Conservation (phyloP, 2,797 vertebrate species). For the Anableps anableps region DNA sequence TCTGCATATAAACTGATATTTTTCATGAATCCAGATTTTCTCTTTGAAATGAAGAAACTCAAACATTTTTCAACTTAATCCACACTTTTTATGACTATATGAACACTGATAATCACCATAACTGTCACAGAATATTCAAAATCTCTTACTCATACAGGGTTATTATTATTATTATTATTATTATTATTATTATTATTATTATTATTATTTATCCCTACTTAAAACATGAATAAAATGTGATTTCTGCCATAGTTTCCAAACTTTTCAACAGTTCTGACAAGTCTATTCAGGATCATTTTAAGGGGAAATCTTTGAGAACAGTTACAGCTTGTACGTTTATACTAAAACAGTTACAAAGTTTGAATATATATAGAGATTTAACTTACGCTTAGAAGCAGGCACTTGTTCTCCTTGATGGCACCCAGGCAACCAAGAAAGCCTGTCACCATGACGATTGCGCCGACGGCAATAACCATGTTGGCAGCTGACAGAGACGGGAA, state of each 20-base stretch:
- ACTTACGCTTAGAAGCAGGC: constrained; percentile 98
- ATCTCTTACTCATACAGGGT: not conserved
- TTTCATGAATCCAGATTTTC: not conserved
- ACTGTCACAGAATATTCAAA: not conserved
- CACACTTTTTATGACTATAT: not conserved
- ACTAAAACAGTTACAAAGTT: not conserved
- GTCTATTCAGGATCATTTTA: not conserved
- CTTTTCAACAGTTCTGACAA: not conserved
- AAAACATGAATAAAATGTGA: not conserved
- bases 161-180: not conserved
- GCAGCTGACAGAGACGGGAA: constrained; percentile 96
- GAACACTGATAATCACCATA: not conserved
- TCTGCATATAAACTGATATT: not conserved
- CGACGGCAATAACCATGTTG: constrained; percentile 95
- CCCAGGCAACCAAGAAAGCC: constrained; percentile 98
- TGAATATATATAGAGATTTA: constrained; percentile 4
- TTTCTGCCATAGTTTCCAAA: not conserved
- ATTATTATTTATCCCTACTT: not conserved
- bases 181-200: no score
- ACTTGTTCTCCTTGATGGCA: constrained; percentile 99
- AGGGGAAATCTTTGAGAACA: not conserved
- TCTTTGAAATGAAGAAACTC: not conserved
- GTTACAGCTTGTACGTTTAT: not conserved
- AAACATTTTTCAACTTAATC: not conserved
- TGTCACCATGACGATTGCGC: constrained; percentile 96